These are phyloP conservation scores for Pachyuromys duprasi DNA, from an alignment of 2,797 vertebrate genomes.

Conservation along the genomic window DNA sequence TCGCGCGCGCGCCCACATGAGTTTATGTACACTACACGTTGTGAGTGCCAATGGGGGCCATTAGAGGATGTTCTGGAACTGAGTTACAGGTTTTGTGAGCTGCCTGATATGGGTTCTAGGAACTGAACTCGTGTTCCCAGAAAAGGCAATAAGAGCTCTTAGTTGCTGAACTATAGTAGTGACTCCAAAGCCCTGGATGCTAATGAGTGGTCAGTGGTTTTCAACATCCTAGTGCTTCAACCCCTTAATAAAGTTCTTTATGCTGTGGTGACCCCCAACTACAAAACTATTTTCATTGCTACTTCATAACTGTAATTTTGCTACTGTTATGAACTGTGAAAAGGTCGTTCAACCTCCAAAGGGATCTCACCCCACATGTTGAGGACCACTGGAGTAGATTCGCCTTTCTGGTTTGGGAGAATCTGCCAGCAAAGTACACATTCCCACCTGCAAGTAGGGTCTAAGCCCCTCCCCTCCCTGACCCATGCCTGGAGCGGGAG, in stretches of 20 bases:
- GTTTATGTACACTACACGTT: background rate
- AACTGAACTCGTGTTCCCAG: background rate
- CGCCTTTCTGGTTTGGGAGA: background rate
- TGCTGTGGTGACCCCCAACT: background rate
- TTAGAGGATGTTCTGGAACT: background rate
- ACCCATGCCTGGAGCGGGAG: background rate
- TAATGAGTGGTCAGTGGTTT: background rate
- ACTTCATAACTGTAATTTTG: background rate
- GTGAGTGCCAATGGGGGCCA: background rate
- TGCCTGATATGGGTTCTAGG: background rate
- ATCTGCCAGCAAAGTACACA: too few species aligned
- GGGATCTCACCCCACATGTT: background rate
- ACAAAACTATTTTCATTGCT: background rate
- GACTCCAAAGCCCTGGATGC: background rate
- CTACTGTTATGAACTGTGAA: background rate
- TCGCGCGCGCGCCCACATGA: background rate
- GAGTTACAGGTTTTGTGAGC: background rate
- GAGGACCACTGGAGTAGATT: background rate
- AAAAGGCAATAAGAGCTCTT: background rate
- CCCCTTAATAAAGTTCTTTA: background rate
- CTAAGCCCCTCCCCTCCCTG: background rate
- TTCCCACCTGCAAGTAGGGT: too few species aligned
- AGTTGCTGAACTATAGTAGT: background rate
- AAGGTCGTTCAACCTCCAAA: background rate
- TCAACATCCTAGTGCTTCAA: background rate